Conservation (phyloP, 1,140 invertebrate genomes). For the Pararge aegeria region DNA sequence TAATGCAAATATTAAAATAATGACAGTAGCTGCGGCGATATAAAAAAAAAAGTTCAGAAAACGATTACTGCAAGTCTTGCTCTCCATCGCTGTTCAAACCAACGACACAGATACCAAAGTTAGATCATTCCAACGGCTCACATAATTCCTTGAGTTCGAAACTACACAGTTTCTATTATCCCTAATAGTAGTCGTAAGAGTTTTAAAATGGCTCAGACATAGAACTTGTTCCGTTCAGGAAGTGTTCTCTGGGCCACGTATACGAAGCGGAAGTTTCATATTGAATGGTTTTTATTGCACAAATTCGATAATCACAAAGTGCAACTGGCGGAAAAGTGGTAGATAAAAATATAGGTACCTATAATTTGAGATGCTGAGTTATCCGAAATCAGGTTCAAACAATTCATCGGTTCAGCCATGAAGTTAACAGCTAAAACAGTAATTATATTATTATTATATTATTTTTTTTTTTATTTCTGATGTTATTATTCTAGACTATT, state of each 20-base stretch:
- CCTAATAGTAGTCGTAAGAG: constrained; percentile 72
- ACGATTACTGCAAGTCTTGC: background rate
- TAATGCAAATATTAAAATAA: too few relatives aligned
- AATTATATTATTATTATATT: too few relatives aligned
- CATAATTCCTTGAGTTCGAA: constrained; percentile 65
- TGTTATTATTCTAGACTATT: too few relatives aligned
- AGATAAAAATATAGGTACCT: background rate
- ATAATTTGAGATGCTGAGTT: too few relatives aligned
- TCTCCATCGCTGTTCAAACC: constrained; percentile 19
- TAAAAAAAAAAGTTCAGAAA: too few relatives aligned
- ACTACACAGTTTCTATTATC: constrained; percentile 75
- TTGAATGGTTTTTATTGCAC: constrained; percentile 68
- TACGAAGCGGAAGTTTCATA: constrained; percentile 61
- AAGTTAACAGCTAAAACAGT: too few relatives aligned
- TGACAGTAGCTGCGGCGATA: too few relatives aligned
- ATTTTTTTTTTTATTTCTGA: too few relatives aligned
- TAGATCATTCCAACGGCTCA: constrained; percentile 61
- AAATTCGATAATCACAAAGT: constrained; percentile 63
- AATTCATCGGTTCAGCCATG: too few relatives aligned
- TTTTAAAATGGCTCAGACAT: constrained; percentile 74
- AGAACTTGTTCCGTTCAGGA: constrained; percentile 65
- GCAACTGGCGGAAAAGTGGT: constrained; percentile 41
- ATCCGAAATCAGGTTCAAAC: too few relatives aligned
- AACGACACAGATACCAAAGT: constrained; percentile 58
- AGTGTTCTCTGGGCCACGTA: constrained; percentile 59